phyloP scores from a whole-genome alignment of 2,797 vertebrate species.

The Labroides dimidiatus region DNA sequence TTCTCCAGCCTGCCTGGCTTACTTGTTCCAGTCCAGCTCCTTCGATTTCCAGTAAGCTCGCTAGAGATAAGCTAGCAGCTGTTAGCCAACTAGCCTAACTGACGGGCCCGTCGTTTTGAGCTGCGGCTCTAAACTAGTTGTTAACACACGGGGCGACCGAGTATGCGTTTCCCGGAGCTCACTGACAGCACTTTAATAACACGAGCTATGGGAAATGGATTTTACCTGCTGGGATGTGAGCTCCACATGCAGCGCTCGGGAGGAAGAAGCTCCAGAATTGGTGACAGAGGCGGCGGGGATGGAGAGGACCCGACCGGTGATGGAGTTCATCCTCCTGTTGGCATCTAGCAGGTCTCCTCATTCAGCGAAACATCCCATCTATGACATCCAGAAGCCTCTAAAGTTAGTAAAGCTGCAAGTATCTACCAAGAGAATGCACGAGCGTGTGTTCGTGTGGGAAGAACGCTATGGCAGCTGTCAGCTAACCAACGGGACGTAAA shows the following conservation, averaged over 20 bases:
- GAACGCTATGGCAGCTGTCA: slow-evolving; percentile 66
- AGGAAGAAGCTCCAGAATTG: slow-evolving; percentile 86
- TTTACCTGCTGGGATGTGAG: slow-evolving; percentile 95
- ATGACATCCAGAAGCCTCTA: slow-evolving; percentile 21
- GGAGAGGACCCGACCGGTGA: slow-evolving; percentile 83
- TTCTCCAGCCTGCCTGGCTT: not conserved
- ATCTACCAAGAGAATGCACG: slow-evolving; percentile 10
- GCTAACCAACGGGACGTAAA: slow-evolving; percentile 81
- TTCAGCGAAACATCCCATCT: slow-evolving; percentile 77
- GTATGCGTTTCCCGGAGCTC: not conserved
- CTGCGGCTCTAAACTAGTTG: slow-evolving; percentile 14
- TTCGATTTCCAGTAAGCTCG: slow-evolving; percentile 29
- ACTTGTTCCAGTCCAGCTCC: not conserved
- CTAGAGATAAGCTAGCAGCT: slow-evolving; percentile 53
- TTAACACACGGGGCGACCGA: not conserved
- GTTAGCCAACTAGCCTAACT: slow-evolving; percentile 57
- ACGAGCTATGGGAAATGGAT: not conserved
- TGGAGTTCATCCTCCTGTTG: slow-evolving; percentile 86
- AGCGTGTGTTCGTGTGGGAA: not conserved
- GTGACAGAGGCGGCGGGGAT: slow-evolving; percentile 83
- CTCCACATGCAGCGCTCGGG: slow-evolving; percentile 92
- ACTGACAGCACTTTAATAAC: not conserved
- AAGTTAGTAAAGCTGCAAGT: slow-evolving; percentile 15
- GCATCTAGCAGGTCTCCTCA: slow-evolving; percentile 75
- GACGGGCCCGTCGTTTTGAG: slow-evolving; percentile 60